Conservation (phyloP, 2,888 invertebrate genomes). For the Tuberolachnus salignus region DNA sequence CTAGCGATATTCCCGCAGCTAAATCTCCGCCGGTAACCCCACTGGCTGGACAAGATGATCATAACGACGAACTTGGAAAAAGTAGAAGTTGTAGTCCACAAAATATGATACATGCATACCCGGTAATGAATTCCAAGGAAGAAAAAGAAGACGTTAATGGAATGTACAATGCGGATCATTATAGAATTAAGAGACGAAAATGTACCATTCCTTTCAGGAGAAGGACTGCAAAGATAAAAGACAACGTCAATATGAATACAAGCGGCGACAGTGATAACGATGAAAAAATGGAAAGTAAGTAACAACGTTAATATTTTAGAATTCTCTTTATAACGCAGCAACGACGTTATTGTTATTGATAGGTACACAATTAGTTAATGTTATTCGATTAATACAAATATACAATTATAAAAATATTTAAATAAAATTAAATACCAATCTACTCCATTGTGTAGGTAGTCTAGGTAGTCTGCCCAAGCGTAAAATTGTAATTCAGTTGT, state of each 20-base stretch:
- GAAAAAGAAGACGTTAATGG: neutral
- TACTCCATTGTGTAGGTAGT: too few species aligned
- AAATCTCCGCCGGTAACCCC: neutral
- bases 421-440: too few species aligned
- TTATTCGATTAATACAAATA: too few species aligned
- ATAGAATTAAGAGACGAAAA: conserved; percentile 38
- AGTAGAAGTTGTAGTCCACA: conserved; percentile 40
- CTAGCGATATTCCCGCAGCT: neutral
- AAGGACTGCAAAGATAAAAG: conserved; percentile 18
- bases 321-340: neutral
- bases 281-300: conserved; percentile 36
- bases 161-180: neutral
- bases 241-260: neutral
- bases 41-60: conserved; percentile 2
- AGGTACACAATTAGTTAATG: too few species aligned
- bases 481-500: too few species aligned
- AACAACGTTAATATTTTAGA: conserved; percentile 57
- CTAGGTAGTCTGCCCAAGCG: too few species aligned
- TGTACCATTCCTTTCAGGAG: conserved; percentile 32
- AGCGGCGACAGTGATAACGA: neutral
- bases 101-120: neutral
- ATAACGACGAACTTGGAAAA: neutral
- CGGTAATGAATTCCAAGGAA: neutral
- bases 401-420: too few species aligned
- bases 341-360: neutral